Conservation (phyloP, 2,797 vertebrate species). For the Margarornis squamiger region DNA sequence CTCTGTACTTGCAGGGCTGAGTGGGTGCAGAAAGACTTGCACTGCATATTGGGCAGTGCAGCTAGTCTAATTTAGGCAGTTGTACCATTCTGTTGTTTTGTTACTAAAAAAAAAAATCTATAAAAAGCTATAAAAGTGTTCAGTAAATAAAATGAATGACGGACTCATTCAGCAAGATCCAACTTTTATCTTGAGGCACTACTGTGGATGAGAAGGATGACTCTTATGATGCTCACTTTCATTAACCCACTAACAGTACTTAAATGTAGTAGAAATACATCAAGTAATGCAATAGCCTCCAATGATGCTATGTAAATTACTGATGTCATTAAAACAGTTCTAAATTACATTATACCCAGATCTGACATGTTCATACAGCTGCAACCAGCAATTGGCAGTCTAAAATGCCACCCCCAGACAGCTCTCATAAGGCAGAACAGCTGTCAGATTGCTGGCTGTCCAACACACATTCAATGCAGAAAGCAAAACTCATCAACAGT, state of each 20-base stretch:
- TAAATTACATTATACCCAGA: neutral
- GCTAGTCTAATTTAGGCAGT: neutral
- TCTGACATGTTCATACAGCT: slow-evolving; percentile 12
- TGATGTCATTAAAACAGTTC: neutral
- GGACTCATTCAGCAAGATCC: neutral
- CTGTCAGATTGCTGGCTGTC: neutral
- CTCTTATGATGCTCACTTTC: neutral
- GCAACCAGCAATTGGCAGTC: neutral
- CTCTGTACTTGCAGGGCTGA: neutral
- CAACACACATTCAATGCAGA: neutral
- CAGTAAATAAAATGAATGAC: neutral
- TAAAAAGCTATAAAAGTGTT: neutral
- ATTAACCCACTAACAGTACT: neutral
- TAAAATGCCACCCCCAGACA: neutral
- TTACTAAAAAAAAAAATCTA: neutral
- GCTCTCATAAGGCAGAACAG: neutral
- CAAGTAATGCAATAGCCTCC: neutral
- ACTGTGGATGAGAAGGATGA: neutral
- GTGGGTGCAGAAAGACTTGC: neutral
- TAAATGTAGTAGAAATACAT: neutral
- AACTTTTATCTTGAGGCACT: neutral
- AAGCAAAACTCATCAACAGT: neutral
- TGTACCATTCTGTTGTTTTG: neutral
- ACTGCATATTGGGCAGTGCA: neutral
- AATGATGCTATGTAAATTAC: neutral